phyloP scores from a whole-genome alignment of 1,140 invertebrate genomes.

The Caenorhabditis briggsae region DNA sequence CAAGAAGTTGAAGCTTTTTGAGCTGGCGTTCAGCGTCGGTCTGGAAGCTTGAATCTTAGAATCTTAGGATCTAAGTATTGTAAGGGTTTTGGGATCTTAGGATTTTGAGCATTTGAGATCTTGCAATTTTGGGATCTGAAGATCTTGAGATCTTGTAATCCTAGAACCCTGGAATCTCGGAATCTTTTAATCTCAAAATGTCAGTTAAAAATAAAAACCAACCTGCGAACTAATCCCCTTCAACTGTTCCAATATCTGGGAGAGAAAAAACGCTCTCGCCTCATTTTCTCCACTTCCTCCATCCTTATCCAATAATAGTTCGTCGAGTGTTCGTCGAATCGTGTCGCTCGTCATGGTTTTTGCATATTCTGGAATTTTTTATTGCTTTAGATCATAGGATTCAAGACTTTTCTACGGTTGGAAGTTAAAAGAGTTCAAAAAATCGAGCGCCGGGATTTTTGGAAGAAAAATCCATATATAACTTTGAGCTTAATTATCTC shows the following conservation, averaged over 20 bases:
- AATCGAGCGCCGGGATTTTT: too few species aligned
- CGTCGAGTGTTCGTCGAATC: slow-evolving; percentile 40
- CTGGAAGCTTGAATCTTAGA: neutral
- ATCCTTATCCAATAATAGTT: slow-evolving; percentile 38
- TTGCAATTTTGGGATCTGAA: too few species aligned
- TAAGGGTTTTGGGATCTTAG: too few species aligned
- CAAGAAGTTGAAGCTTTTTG: slow-evolving; percentile 11
- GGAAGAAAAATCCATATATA: too few species aligned
- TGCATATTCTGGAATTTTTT: neutral
- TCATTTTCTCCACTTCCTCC: slow-evolving; percentile 7
- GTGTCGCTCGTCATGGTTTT: slow-evolving; percentile 51
- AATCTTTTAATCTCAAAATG: neutral
- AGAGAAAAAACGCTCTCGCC: slow-evolving; percentile 31
- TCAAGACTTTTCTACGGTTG: too few species aligned
- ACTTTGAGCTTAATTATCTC: too few species aligned
- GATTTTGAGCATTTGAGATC: too few species aligned
- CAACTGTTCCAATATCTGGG: slow-evolving; percentile 28
- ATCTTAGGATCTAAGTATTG: too few species aligned
- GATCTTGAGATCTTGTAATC: neutral
- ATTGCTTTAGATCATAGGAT: too few species aligned
- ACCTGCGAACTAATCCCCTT: slow-evolving; percentile 37
- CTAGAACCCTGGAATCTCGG: neutral
- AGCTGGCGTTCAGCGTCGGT: slow-evolving; percentile 29
- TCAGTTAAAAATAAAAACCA: neutral
- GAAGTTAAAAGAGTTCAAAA: too few species aligned